Base-by-base conservation (phyloP, 2,888 invertebrate species). In the Morinoia aosen region DNA sequence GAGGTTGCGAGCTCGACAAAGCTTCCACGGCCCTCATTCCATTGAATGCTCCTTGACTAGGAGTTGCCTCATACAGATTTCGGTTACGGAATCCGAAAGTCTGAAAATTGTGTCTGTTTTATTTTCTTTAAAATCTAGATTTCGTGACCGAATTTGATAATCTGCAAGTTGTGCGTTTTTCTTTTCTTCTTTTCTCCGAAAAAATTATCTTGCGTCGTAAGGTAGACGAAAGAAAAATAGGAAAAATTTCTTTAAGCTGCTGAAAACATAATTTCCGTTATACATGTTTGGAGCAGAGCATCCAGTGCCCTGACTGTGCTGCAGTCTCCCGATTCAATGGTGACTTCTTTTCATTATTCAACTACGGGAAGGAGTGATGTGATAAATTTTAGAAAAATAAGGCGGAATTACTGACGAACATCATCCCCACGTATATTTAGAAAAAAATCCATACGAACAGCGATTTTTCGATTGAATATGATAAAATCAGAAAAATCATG, bases 41-140 rank as follows among this genome's bases (percentile, higher is more conserved):
- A 93, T 93, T 93, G 93, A 93, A 93, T 93, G 93, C 93, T 19
- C 57, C 93, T 91, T 93, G 93, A 93, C 56, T 48, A 48, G 25
- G 57, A 57, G 57, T 93, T 93, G 56, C 93, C 48, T 57, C 57
- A 16, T 57, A 93, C n/a, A 48, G 48, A 93, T 93, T 93, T 57
- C 93, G 93, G 93, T 93, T 93, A 56, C 57, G 48, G 56, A 93
- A 93, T n/a, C 14, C 57, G 14, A 57, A 57, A 56, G 93, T 93
- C 93, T 12, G 25, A 48, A 93, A 93, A 48, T 58, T 57, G 57
- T 5, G 90, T 40, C 48, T 39, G 39, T 90, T 90, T 90, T 33
- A 16, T 90, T 14, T 19, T 90, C 40, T 90, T 40, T 25, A 1
- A 4, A 33, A 16, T 25, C 3, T 7, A 64, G 7, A 64, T 33